Percentiles rank a stretch among this genome's conserved stretches.
These are phyloP conservation scores for Aplochiton taeniatus DNA, from an alignment of 2,797 vertebrate species.

Conservation along the genomic window DNA sequence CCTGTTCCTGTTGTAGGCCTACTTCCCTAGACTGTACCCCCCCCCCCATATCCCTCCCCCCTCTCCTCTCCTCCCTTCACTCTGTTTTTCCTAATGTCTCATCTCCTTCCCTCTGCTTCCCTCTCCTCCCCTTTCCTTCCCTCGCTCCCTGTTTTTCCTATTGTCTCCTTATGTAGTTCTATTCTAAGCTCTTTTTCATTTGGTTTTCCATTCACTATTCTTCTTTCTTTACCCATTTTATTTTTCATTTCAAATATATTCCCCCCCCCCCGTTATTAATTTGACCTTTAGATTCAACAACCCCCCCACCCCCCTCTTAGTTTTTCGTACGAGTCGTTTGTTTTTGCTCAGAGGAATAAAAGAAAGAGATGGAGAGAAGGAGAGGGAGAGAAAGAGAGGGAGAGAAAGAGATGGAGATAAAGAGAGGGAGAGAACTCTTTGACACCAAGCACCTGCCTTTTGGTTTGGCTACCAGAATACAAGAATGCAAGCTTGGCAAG, in stretches of 20 bases:
- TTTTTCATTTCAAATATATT: too few species aligned
- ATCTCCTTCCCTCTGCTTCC: neutral
- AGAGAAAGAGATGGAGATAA: conserved; percentile 14
- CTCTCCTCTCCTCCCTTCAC: neutral
- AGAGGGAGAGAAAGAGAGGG: conserved; percentile 3
- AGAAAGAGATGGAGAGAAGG: conserved; percentile 13
- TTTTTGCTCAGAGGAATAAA: neutral
- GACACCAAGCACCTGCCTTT: conserved; percentile 12
- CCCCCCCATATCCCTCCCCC: conserved; percentile 6
- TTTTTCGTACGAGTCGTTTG: too few species aligned
- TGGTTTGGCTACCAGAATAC: conserved; percentile 13
- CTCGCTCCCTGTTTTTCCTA: neutral
- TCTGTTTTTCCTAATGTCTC: neutral
- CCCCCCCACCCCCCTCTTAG: too few species aligned
- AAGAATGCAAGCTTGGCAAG: conserved; percentile 28
- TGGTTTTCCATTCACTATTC: too few species aligned
- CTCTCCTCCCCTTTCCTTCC: conserved; percentile 1
- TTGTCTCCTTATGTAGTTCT: too few species aligned
- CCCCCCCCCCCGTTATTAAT: too few species aligned
- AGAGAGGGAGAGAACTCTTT: conserved; percentile 10
- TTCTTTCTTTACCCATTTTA: too few species aligned
- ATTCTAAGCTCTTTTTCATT: neutral
- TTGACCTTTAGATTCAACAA: too few species aligned
- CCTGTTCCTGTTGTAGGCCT: conserved; percentile 80
- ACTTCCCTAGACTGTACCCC: conserved; percentile 66